phyloP scores from a whole-genome alignment of 2,797 vertebrate genomes.

The Syndactyla subalaris region DNA sequence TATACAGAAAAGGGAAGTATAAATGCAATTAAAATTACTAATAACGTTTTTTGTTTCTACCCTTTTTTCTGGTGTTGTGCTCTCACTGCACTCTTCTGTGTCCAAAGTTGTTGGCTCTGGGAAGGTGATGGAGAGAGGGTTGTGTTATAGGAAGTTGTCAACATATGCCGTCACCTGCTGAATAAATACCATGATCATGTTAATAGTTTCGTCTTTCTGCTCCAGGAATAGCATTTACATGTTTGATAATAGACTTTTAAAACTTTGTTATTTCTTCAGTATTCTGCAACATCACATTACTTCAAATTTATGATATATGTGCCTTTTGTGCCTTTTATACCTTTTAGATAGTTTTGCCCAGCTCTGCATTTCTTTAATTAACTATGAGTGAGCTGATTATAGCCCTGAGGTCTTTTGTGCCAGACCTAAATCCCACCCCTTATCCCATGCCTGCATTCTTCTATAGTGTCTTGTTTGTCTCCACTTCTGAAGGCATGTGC shows the following conservation, averaged over 20 bases:
- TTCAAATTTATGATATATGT: neutral
- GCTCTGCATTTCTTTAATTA: neutral
- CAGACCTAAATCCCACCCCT: neutral
- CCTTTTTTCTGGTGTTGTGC: neutral
- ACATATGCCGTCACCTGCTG: neutral
- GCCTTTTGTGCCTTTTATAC: neutral
- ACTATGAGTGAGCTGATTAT: neutral
- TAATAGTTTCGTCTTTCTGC: neutral
- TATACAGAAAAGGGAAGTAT: neutral
- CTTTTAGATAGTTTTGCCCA: neutral
- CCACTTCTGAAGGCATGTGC: neutral
- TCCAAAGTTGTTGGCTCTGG: neutral
- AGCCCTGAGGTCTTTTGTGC: neutral
- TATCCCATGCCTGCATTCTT: neutral
- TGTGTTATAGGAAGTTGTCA: fast-evolving
- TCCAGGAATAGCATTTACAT: neutral
- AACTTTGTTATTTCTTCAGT: neutral
- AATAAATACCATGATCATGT: neutral
- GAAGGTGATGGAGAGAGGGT: neutral
- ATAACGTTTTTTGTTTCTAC: neutral
- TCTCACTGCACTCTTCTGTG: neutral
- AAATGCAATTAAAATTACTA: neutral
- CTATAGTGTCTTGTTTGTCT: neutral
- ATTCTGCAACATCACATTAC: neutral
- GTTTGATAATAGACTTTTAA: neutral